Base-by-base conservation (phyloP, 2,888 invertebrate species). In the Lithosia quadra region DNA sequence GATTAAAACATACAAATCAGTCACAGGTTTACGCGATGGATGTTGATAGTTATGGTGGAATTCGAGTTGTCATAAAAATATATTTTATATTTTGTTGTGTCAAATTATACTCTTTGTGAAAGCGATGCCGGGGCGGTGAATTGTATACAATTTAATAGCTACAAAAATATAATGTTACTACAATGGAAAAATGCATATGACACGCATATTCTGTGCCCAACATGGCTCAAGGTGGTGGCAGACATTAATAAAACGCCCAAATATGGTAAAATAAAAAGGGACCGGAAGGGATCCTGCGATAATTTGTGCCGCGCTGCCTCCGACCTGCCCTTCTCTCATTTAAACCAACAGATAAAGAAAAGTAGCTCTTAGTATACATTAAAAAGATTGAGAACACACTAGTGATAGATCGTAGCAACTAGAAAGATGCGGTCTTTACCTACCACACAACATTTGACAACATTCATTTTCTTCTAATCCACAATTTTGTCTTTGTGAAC, bases 211-310 rank as follows among this genome's bases (percentile, higher is more conserved):
- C 49, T 49, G 49, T 49, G n/a, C 18, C 49, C 49, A 9, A 49
- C 49, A 49, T 49, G 49, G 49, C 18, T 49, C 49, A 49, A 49
- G 49, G 24, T 24, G 56, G 56, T 56, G 8, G 49, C 49, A 7
- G n/a, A 18, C n/a, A 49, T 49, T 49, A 49, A 49, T 49, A 49
- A 22, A 24, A 57, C 13, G 57, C 15, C 24, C 22, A n/a, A 49
- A 49, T 49, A 49, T 49, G 49, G 49, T 49, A 49, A 49, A 43
- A 49, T 49, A 49, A 49, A 49, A 49, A 49, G 49, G 49, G 49
- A 49, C 49, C n/a, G 49, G 49, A 49, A 49, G 22, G 43, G 43
- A 36, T 61, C 36, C 22, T 39, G 21, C 36, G 61, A 22, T 36
- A 36, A 49, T 49, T 49, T 18, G 49, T 49, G n/a, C 49, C 49